These are phyloP conservation scores for Melitaea athalia DNA, from an alignment of 2,888 invertebrate genomes.

Conservation along the genomic window DNA sequence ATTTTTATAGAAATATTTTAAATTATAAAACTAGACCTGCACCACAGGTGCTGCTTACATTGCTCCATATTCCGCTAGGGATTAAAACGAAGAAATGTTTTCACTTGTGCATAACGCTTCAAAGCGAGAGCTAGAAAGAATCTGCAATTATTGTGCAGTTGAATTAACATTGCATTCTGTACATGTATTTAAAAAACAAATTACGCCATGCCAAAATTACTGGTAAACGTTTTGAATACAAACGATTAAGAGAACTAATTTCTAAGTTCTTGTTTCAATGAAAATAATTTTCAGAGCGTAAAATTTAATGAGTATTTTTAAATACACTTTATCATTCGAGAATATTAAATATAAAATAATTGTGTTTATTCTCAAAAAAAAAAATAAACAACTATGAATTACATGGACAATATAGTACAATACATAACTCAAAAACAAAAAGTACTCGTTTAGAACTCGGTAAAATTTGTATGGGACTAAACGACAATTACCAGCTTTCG, in stretches of 20 bases:
- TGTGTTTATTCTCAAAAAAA: too few relatives aligned
- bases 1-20: not conserved
- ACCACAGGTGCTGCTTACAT: not conserved
- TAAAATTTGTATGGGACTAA: too few relatives aligned
- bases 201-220: constrained; percentile 18
- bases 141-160: constrained; percentile 24
- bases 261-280: not conserved
- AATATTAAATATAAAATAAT: too few relatives aligned
- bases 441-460: too few relatives aligned
- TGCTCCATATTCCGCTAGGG: not conserved
- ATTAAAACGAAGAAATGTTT: constrained; percentile 17
- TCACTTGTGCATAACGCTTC: constrained; percentile 21
- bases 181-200: constrained; percentile 27
- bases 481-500: too few relatives aligned
- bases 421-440: too few relatives aligned
- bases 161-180: constrained; percentile 24
- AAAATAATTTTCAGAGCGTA: not conserved
- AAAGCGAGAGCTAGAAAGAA: constrained; percentile 21
- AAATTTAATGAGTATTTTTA: too few relatives aligned
- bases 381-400: too few relatives aligned
- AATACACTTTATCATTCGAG: too few relatives aligned
- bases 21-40: not conserved
- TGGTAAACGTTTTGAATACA: not conserved
- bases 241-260: not conserved
- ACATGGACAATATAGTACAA: too few relatives aligned